These are phyloP conservation scores for Propithecus deckenii DNA, from an alignment of 2,797 vertebrate genomes.

Conservation along the genomic window DNA sequence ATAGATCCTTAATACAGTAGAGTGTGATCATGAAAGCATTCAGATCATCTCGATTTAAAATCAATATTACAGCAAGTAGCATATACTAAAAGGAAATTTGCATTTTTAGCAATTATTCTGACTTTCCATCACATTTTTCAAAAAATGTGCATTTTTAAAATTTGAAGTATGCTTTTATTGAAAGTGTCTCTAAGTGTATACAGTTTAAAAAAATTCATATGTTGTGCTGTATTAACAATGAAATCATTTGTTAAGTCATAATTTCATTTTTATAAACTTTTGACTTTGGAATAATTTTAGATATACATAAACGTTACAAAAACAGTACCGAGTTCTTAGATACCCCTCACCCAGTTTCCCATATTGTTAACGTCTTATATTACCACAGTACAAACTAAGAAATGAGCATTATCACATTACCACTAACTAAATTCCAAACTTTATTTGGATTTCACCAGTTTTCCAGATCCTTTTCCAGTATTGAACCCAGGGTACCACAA, in stretches of 20 bases:
- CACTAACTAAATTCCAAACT: background rate
- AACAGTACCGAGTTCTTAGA: background rate
- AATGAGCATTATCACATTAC: background rate
- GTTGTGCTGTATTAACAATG: background rate
- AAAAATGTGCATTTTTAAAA: background rate
- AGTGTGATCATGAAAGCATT: background rate
- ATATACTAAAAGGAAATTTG: background rate
- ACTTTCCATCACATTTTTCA: background rate
- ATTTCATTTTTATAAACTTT: background rate
- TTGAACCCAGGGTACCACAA: background rate
- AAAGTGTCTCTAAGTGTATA: background rate
- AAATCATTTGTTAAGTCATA: background rate
- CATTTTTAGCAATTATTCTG: slow-evolving; percentile 21
- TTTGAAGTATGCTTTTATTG: background rate
- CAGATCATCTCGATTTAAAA: background rate
- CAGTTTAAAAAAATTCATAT: background rate
- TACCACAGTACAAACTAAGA: background rate
- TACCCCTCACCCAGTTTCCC: background rate
- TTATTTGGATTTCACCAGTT: background rate
- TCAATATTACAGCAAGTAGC: background rate
- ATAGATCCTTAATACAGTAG: background rate
- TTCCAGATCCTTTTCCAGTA: background rate
- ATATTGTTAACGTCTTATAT: background rate
- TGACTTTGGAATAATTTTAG: background rate
- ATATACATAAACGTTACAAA: background rate